Percentiles rank a stretch among this genome's conserved stretches.
Evolutionary conservation across 2,113 vertebrate species (phyloP).

Genomic region (Narcine bancroftii): DNA sequence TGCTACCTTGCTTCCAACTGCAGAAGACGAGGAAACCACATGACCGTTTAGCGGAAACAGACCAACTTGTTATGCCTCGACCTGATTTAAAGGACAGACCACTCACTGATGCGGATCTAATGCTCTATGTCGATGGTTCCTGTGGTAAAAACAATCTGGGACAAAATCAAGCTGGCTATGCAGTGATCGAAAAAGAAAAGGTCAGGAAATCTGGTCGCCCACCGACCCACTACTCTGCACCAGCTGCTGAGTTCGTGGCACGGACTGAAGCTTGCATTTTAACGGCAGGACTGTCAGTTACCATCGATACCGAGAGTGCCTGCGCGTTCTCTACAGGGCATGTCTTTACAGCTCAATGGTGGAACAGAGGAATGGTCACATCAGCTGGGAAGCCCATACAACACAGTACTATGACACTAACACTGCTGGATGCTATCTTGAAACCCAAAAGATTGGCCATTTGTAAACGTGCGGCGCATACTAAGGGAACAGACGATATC

Average conservation of each 20-base stretch:
- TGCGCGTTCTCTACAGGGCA: neutral
- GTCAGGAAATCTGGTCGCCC: no score
- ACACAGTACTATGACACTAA: neutral
- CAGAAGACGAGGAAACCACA: neutral
- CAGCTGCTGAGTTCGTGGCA: neutral
- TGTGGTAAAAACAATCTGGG: neutral
- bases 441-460: neutral
- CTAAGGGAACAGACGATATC: no score
- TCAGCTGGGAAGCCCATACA: neutral
- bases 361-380: neutral
- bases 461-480: neutral
- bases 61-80: no score
- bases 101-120: neutral
- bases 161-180: neutral
- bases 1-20: neutral
- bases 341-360: neutral
- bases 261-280: neutral
- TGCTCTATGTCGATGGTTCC: neutral
- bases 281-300: neutral
- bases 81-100: neutral
- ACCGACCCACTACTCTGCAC: neutral
- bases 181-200: no score
- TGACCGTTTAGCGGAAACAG: neutral
- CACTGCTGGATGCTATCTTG: neutral
- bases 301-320: neutral